These are phyloP conservation scores for Alosa alosa DNA, from an alignment of 2,113 vertebrate species.

Conservation along the genomic window DNA sequence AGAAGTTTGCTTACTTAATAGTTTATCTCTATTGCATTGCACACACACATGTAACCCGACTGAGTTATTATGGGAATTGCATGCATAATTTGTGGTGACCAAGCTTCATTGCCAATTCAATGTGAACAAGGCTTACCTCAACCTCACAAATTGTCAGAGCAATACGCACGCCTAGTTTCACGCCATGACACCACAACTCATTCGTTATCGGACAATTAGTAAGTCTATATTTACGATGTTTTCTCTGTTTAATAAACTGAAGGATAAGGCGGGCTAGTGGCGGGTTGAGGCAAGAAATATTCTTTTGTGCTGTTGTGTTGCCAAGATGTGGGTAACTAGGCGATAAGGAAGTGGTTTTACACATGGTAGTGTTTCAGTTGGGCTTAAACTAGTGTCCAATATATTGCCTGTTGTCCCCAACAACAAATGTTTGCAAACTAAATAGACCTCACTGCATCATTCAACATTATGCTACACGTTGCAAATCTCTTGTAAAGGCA, in stretches of 20 bases:
- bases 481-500: not conserved
- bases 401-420: not conserved
- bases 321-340: not conserved
- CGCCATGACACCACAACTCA: not conserved
- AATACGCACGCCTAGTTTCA: not conserved
- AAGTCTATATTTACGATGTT: not conserved
- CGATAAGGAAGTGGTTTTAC: slow-evolving; percentile 5
- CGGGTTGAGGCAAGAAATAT: not conserved
- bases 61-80: not conserved
- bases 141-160: not conserved
- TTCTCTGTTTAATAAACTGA: not conserved
- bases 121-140: not conserved
- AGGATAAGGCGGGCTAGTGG: not conserved
- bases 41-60: no score
- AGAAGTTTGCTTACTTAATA: no score
- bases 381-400: not conserved
- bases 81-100: not conserved
- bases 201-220: not conserved
- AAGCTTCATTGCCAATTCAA: not conserved
- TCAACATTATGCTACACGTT: not conserved
- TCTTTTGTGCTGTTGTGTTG: not conserved
- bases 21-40: no score
- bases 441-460: not conserved
- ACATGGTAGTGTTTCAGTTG: not conserved
- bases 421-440: not conserved